Evolutionary conservation across 2,888 invertebrate genomes (phyloP).

Genomic region (Lochmaea capreae): DNA sequence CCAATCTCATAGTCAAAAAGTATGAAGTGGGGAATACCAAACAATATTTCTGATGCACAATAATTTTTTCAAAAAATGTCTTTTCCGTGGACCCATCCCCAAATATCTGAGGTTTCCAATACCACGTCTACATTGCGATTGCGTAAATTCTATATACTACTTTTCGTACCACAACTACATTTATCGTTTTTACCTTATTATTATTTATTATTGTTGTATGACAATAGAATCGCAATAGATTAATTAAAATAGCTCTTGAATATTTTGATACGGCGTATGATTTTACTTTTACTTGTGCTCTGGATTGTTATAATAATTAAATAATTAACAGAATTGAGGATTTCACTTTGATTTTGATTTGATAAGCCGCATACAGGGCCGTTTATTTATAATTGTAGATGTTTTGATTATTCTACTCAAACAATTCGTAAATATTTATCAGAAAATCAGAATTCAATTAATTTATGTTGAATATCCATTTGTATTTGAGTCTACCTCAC

Average conservation of each 20-base stretch:
- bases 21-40: no score
- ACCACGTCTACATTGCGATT: no score
- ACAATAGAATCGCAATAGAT: constrained; percentile 28
- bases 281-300: constrained; percentile 65
- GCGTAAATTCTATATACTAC: not conserved
- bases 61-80: no score
- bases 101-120: no score
- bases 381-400: constrained; percentile 9
- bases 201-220: constrained; percentile 8
- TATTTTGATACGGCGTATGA: constrained; percentile 51
- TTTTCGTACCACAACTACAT: not conserved
- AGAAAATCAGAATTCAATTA: no score
- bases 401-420: no score
- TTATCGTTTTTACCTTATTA: not conserved
- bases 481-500: no score
- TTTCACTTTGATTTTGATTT: constrained; percentile 59
- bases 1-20: no score
- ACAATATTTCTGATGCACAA: no score
- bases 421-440: no score
- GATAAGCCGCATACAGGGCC: constrained; percentile 24
- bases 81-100: no score
- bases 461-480: no score
- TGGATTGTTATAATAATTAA: constrained; percentile 64
- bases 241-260: constrained; percentile 37
- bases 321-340: constrained; percentile 63